Evolutionary conservation across 2,888 invertebrate species (phyloP).

Genomic region (Stenchaetothrips biformis): DNA sequence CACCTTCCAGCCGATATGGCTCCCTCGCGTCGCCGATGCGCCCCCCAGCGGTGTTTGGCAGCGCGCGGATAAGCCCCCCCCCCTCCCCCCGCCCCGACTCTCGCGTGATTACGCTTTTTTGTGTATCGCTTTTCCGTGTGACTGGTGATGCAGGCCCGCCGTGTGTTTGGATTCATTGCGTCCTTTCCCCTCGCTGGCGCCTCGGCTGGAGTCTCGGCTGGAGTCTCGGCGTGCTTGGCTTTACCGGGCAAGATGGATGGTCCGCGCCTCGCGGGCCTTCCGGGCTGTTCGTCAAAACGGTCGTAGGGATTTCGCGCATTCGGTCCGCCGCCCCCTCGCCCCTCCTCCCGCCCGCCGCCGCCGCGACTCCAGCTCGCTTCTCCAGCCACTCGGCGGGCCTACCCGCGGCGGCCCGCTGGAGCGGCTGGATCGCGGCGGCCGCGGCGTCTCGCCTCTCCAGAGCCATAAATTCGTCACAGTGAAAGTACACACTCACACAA

Average conservation of each 20-base stretch:
- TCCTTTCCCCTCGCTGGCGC: not conserved
- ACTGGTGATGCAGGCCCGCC: not conserved
- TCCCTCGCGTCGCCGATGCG: too few species aligned
- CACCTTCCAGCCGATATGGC: too few species aligned
- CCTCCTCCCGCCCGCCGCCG: too few species aligned
- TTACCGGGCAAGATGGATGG: not conserved
- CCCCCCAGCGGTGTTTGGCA: too few species aligned
- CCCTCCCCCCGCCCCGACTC: not conserved
- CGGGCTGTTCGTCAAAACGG: conserved; percentile 3
- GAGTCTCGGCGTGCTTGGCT: not conserved
- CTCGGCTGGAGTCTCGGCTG: not conserved
- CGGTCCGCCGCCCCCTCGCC: not conserved
- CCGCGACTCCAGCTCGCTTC: not conserved
- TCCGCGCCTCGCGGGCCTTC: not conserved
- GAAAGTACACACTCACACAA: conserved; percentile 16
- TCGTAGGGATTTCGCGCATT: not conserved
- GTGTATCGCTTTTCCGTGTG: not conserved
- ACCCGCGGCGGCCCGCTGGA: not conserved
- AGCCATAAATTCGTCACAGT: conserved; percentile 22
- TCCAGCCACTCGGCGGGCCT: not conserved
- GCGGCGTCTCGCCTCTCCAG: not conserved
- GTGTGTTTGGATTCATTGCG: conserved; percentile 6
- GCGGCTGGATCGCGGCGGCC: too few species aligned
- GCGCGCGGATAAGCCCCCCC: too few species aligned
- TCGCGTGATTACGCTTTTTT: not conserved